Base-by-base conservation (phyloP, 2,797 vertebrate species). In the Cygnus olor region DNA sequence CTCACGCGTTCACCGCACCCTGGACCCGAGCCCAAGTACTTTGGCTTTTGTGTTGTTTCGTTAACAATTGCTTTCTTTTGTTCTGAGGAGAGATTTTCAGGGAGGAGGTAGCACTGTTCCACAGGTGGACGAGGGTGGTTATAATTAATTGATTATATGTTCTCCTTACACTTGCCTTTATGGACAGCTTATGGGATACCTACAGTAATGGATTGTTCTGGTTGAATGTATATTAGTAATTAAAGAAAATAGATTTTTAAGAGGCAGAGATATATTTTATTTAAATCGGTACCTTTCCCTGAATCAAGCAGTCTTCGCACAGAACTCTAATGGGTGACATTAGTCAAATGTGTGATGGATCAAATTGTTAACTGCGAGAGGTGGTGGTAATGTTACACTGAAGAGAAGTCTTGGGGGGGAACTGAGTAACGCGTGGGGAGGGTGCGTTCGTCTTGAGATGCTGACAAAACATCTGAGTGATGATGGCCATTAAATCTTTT, bases 381-480 rank as follows among this genome's bases (percentile, higher is more conserved):
- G 93, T 95, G 85, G 91, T 96, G 91, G 94, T 95, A 96, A 95
- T 90, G 94, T 93, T 95, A 92, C 71, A 27, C 90, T 92, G 93
- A 58, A 91, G 94, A 95, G 96, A 82, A 85, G 87, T 94, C 94
- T 89, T 94, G 92, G 89, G 94, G 87, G 94, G 96, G 95, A 93
- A 85, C 74, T 96, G 95, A 94, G 45, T 92, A 94, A 95, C 83
- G 53, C 56, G 36, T 68, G 57, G 93, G 71, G 90, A 66, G 92
- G 92, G 90, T 93, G 89, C 90, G 92, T 97, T 97, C 90, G 89
- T 97, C 96, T 94, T 85, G 88, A 89, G 86, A 9, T 94, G 89
- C 95, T 97, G 96, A 90, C 94, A 95, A 97, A 97, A 96, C 94
- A 94, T 87, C 94, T 95, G 96, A 97, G 92, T 94, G 94, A 95